Conservation (phyloP, 2,797 vertebrate genomes). For the Parauchenoglanis punctatus region DNA sequence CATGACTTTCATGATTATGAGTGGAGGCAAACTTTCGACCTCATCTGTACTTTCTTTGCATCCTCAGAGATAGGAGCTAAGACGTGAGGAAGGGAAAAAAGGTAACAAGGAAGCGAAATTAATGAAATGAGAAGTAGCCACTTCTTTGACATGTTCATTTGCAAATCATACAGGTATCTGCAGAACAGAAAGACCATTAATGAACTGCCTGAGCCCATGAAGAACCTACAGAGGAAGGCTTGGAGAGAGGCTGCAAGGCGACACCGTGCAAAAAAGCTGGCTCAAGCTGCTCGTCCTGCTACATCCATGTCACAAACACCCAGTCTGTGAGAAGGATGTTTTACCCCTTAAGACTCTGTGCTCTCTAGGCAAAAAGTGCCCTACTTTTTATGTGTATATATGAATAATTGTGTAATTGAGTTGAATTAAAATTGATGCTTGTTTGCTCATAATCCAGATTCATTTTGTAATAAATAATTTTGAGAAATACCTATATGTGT, state of each 20-base stretch:
- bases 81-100: neutral
- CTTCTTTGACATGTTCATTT: neutral
- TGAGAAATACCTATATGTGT: neutral
- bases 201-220: constrained; percentile 71
- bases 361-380: neutral
- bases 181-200: constrained; percentile 65
- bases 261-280: constrained; percentile 72
- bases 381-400: neutral
- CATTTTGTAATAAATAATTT: neutral
- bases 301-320: constrained; percentile 30
- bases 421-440: neutral
- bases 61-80: constrained; percentile 3
- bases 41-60: neutral
- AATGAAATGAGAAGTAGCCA: neutral
- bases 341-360: neutral
- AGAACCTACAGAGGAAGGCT: constrained; percentile 68
- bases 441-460: neutral
- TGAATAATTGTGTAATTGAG: neutral
- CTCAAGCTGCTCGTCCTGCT: constrained; percentile 42
- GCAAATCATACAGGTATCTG: constrained; percentile 61
- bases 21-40: no score
- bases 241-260: constrained; percentile 75
- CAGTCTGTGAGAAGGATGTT: neutral
- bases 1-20: no score
- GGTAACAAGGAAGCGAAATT: neutral